Percentiles rank a stretch among this genome's conserved stretches.
Conservation (phyloP, 2,113 vertebrate species). For the Muntiacus reevesi region DNA sequence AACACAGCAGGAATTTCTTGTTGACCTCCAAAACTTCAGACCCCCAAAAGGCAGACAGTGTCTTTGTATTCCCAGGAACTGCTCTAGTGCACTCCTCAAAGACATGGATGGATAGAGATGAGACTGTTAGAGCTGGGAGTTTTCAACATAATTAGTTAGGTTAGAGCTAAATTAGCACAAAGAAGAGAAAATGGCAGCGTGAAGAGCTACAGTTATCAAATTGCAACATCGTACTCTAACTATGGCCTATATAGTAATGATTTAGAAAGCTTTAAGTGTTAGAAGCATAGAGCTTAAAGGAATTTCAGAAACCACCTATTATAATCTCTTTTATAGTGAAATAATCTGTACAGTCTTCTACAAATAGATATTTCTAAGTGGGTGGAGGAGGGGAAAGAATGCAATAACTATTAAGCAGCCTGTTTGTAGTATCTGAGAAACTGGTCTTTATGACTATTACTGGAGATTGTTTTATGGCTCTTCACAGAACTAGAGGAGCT, state of each 20-base stretch:
- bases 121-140: neutral
- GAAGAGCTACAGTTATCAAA: neutral
- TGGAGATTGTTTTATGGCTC: neutral
- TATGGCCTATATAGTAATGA: neutral
- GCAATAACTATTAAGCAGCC: neutral
- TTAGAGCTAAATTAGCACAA: neutral
- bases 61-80: neutral
- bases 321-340: neutral
- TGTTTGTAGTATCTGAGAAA: neutral
- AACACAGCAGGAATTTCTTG: neutral
- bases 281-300: neutral
- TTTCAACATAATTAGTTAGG: neutral
- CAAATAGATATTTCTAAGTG: neutral
- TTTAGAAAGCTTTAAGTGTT: neutral
- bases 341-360: neutral
- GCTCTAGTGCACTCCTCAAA: neutral
- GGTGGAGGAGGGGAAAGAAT: no score
- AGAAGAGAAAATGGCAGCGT: neutral
- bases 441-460: neutral
- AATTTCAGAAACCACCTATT: neutral
- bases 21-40: neutral
- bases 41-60: neutral
- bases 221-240: neutral
- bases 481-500: neutral
- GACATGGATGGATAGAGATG: neutral